Evolutionary conservation across 2,113 vertebrate species (phyloP).

Genomic region (Aegotheles bennettii): DNA sequence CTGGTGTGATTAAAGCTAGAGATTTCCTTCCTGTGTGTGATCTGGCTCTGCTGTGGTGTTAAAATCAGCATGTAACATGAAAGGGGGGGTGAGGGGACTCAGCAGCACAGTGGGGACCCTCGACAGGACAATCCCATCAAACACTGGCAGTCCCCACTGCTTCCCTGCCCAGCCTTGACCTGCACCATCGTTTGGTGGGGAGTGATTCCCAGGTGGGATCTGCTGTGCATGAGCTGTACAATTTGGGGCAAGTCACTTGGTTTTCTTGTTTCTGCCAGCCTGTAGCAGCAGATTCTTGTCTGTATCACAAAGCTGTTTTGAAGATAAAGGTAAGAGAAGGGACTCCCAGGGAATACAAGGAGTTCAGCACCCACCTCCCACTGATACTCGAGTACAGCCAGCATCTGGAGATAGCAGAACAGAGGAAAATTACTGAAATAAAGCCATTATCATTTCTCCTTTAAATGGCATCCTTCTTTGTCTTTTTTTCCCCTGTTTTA

Average conservation of each 20-base stretch:
- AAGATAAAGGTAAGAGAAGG: not conserved
- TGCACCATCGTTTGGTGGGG: rapidly evolving
- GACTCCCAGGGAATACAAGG: not conserved
- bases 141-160: not conserved
- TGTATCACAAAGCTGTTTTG: not conserved
- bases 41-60: not conserved
- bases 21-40: not conserved
- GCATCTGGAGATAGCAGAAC: not conserved
- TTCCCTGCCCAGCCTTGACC: not conserved
- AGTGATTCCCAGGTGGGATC: not conserved
- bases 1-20: not conserved
- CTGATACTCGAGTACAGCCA: not conserved
- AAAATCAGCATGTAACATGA: not conserved
- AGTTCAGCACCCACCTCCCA: not conserved
- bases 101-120: not conserved
- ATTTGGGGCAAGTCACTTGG: not conserved
- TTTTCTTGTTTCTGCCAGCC: not conserved
- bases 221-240: not conserved
- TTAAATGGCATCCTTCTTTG: not conserved
- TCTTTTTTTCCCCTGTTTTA: not conserved
- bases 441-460: not conserved
- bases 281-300: not conserved
- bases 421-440: not conserved
- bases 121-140: not conserved
- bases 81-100: not conserved